phyloP scores from a whole-genome alignment of 2,888 invertebrate genomes.

The Hirtodrosophila confusa region DNA sequence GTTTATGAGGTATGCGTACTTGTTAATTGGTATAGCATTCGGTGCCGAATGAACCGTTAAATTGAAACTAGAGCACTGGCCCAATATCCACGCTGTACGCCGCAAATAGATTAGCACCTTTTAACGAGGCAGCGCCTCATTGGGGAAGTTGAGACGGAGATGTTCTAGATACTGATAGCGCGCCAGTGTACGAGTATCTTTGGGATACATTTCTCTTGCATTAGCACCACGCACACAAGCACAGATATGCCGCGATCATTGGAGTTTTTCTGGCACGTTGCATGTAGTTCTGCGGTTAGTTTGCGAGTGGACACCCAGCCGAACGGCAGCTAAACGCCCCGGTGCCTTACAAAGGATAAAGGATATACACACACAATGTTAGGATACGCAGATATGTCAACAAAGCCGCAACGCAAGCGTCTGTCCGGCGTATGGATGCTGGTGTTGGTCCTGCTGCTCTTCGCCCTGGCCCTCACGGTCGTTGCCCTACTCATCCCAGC shows the following conservation, averaged over 20 bases:
- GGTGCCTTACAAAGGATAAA: conserved; percentile 25
- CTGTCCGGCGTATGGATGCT: conserved; percentile 53
- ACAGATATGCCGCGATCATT: conserved; percentile 8
- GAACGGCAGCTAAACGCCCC: conserved; percentile 42
- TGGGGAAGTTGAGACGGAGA: conserved; percentile 19
- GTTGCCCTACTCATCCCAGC: conserved; percentile 52
- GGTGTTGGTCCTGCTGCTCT: conserved; percentile 47
- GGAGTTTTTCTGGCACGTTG: conserved; percentile 56
- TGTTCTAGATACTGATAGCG: conserved; percentile 67
- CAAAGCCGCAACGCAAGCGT: conserved; percentile 37
- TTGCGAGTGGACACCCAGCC: conserved; percentile 39
- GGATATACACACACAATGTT: conserved; percentile 40
- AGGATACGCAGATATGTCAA: conserved; percentile 60
- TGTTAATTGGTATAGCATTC: conserved; percentile 69
- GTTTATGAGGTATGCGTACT: conserved; percentile 17
- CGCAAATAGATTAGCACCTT: conserved; percentile 67
- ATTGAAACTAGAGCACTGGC: conserved; percentile 67
- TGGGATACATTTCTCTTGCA: conserved; percentile 51
- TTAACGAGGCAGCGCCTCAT: conserved; percentile 36
- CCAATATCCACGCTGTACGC: conserved; percentile 58
- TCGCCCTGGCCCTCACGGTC: conserved; percentile 48
- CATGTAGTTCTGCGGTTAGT: conserved; percentile 47
- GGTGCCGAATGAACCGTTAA: conserved; percentile 70
- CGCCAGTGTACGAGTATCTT: conserved; percentile 16
- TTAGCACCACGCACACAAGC: conserved; percentile 61